A percentile compares a stretch with the other conserved stretches of the same genome.
Evolutionary conservation across 1,140 invertebrate genomes (phyloP).

Genomic region (Macrostomum lignano): DNA sequence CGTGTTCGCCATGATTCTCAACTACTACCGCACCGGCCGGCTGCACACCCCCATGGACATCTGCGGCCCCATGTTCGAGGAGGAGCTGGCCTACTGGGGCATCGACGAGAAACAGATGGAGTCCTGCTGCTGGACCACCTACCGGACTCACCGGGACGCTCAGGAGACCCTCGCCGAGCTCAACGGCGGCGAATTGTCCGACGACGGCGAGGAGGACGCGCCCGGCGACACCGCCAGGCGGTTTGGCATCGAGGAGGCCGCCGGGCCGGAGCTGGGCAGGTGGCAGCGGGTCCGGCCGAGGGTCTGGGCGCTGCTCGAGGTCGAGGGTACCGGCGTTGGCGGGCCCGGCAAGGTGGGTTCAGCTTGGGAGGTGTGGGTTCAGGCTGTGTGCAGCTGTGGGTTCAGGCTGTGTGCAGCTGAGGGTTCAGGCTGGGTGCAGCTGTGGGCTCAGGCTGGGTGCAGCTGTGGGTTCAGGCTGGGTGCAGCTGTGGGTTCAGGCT

Average conservation of each 20-base stretch:
- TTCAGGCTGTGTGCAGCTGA: no score
- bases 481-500: no score
- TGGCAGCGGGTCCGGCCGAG: conserved; percentile 14
- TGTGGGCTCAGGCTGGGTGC: no score
- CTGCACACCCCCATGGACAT: conserved; percentile 10
- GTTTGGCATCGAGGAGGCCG: conserved; percentile 19
- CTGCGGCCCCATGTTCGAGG: conserved; percentile 9
- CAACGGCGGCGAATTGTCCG: conserved; percentile 11
- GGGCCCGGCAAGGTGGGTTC: no score
- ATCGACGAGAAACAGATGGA: conserved; percentile 26
- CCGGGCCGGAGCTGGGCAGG: conserved; percentile 8
- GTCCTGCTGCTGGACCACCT: conserved; percentile 23
- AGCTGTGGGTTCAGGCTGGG: no score
- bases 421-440: no score
- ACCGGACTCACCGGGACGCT: conserved; percentile 16
- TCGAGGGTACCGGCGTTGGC: no score
- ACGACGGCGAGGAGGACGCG: conserved; percentile 8
- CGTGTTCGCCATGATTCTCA: conserved; percentile 24
- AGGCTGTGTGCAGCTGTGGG: no score
- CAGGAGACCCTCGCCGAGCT: conserved; percentile 20
- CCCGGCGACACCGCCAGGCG: conserved; percentile 8
- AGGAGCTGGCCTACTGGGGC: conserved; percentile 9
- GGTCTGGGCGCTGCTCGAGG: conserved; percentile 20
- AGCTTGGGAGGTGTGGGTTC: no score
- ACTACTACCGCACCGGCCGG: conserved; percentile 24